A percentile compares a stretch with the other conserved stretches of the same genome.
phyloP scores from a whole-genome alignment of 2,113 vertebrate genomes.

The Vidua chalybeata region DNA sequence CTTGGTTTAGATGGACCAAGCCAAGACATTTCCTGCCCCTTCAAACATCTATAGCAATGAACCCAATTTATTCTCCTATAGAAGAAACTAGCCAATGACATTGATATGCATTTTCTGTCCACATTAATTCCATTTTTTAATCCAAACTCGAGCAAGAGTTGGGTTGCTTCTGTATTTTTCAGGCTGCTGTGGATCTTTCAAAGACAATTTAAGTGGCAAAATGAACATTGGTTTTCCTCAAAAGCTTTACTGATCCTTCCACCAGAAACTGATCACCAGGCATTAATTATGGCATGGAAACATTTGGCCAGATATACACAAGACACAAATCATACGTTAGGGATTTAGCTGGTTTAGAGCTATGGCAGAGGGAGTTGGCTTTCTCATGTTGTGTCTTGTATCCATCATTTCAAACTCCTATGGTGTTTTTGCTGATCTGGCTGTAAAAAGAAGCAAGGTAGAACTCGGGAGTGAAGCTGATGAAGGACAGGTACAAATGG shows the following conservation, averaged over 20 bases:
- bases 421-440: not conserved
- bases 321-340: not conserved
- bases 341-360: slow-evolving; percentile 6
- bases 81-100: not conserved
- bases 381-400: not conserved
- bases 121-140: not conserved
- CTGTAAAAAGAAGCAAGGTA: not conserved
- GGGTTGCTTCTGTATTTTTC: not conserved
- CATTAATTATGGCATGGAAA: not conserved
- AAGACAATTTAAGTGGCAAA: not conserved
- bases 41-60: not conserved
- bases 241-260: not conserved
- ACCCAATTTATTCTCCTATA: not conserved
- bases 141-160: not conserved
- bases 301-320: not conserved
- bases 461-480: not conserved
- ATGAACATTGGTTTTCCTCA: not conserved
- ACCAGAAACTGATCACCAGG: not conserved
- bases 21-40: not conserved
- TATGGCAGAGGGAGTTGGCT: not conserved
- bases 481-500: not conserved
- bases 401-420: not conserved
- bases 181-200: not conserved
- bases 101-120: not conserved
- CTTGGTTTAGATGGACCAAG: not conserved